Evolutionary conservation across 2,113 vertebrate genomes (phyloP).

Genomic region (Circaetus cinerascens): DNA sequence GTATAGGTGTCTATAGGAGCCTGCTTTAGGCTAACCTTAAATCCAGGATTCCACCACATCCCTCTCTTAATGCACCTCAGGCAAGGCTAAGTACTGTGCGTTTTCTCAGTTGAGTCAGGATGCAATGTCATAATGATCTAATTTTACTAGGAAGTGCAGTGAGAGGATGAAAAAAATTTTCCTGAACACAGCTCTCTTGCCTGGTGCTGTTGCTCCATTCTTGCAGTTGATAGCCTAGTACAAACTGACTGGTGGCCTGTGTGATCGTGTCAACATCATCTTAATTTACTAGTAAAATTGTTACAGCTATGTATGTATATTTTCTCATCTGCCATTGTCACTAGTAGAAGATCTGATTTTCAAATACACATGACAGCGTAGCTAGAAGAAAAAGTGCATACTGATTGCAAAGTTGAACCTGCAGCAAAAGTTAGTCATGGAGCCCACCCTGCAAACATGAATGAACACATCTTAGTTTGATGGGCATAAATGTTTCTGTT

Average conservation of each 20-base stretch:
- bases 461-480: not conserved
- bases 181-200: not conserved
- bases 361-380: not conserved
- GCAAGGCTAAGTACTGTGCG: not conserved
- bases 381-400: not conserved
- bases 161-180: not conserved
- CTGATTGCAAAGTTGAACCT: not conserved
- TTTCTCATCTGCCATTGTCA: not conserved
- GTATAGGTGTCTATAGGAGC: fast-evolving
- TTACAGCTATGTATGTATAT: not conserved
- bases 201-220: not conserved
- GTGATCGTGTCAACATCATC: not conserved
- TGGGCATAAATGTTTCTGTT: not conserved
- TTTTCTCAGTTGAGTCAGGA: not conserved
- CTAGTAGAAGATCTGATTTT: not conserved
- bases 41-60: not conserved
- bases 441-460: not conserved
- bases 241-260: not conserved
- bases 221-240: not conserved
- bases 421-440: not conserved
- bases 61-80: not conserved
- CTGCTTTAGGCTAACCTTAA: not conserved
- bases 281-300: not conserved
- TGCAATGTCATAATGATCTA: not conserved
- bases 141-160: not conserved